Conservation (phyloP, 2,888 invertebrate genomes). For the Cecidostiba fungosa region DNA sequence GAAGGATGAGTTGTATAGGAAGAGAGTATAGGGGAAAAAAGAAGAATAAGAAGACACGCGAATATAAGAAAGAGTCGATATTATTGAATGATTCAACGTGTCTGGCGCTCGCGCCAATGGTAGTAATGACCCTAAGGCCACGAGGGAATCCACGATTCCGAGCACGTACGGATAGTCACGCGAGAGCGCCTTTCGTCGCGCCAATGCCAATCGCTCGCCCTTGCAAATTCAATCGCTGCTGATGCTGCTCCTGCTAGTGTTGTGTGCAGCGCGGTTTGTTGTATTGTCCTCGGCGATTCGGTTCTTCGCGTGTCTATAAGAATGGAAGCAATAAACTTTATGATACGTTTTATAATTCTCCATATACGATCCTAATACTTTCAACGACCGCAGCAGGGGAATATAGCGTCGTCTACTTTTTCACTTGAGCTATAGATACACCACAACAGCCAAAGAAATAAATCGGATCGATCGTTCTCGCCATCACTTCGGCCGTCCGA, state of each 20-base stretch:
- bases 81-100: conserved; percentile 61
- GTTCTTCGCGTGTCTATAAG: neutral
- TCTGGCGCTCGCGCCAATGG: neutral
- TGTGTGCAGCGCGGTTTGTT: neutral
- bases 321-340: neutral
- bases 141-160: conserved; percentile 55
- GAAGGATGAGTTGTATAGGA: neutral
- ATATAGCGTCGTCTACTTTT: neutral
- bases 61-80: conserved; percentile 35
- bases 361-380: neutral
- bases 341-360: neutral
- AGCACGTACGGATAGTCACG: conserved; percentile 66
- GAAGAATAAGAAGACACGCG: neutral
- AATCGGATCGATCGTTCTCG: conserved; percentile 38
- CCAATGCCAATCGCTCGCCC: conserved; percentile 63
- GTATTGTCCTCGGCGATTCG: neutral
- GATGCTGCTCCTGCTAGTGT: too few species aligned
- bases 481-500: conserved; percentile 35
- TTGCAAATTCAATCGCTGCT: conserved; percentile 54
- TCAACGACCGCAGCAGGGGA: too few species aligned
- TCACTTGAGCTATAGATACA: neutral
- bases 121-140: conserved; percentile 36
- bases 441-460: neutral
- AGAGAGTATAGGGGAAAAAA: neutral
- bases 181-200: conserved; percentile 62